phyloP scores from a whole-genome alignment of 2,113 vertebrate species.

The Tamias sibiricus region DNA sequence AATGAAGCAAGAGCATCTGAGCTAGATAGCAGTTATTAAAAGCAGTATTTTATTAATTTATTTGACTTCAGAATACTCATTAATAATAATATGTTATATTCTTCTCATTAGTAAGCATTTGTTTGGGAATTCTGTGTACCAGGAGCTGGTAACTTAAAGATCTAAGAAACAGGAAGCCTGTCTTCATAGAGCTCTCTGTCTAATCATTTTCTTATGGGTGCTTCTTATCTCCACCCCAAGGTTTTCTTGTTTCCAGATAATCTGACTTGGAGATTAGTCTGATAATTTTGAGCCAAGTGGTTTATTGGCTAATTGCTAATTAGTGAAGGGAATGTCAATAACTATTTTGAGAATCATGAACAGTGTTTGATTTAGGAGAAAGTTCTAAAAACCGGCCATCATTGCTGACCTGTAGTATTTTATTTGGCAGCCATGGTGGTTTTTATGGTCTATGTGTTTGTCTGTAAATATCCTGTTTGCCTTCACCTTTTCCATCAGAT shows the following conservation, averaged over 20 bases:
- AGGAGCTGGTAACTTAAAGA: neutral
- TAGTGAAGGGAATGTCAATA: neutral
- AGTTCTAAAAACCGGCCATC: conserved; percentile 19
- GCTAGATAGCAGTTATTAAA: conserved; percentile 27
- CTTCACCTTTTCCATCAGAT: conserved; percentile 15
- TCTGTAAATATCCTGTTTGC: conserved; percentile 26
- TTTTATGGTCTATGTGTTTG: neutral
- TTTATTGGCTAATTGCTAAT: neutral
- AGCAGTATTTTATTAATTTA: conserved; percentile 24
- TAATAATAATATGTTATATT: neutral
- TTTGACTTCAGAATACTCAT: neutral
- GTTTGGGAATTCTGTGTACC: neutral
- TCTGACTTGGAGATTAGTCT: conserved; percentile 13
- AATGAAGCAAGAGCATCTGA: neutral
- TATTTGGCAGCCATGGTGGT: neutral
- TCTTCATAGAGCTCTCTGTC: neutral
- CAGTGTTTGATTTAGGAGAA: conserved; percentile 7
- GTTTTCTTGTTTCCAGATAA: neutral
- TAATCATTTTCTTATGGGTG: neutral
- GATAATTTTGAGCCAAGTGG: neutral
- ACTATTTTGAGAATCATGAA: neutral
- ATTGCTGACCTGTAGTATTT: neutral
- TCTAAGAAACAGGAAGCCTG: neutral
- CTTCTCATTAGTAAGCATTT: neutral
- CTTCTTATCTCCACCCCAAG: neutral